Conservation (phyloP, 2,797 vertebrate species). For the Rhincodon typus region DNA sequence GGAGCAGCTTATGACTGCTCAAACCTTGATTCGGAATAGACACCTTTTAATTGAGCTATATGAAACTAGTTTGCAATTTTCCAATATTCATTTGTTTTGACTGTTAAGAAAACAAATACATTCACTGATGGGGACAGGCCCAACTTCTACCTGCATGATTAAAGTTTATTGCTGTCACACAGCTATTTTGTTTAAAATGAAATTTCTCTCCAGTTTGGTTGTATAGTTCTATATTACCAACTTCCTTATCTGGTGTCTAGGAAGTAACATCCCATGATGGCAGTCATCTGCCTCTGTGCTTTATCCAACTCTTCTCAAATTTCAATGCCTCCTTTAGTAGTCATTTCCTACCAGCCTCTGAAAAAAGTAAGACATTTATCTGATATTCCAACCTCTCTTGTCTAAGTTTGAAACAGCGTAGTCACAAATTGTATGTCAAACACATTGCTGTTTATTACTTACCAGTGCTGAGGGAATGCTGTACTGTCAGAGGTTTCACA, state of each 20-base stretch:
- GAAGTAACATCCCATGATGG: not conserved
- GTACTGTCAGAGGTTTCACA: not conserved
- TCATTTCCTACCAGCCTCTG: not conserved
- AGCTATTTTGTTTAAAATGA: not conserved
- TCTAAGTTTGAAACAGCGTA: not conserved
- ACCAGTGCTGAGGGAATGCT: not conserved
- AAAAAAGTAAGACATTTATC: not conserved
- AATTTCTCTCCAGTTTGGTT: not conserved
- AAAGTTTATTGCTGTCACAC: not conserved
- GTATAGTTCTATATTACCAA: not conserved
- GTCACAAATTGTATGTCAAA: not conserved
- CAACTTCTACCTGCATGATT: not conserved
- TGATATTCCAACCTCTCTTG: not conserved
- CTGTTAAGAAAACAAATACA: not conserved
- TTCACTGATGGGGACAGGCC: not conserved
- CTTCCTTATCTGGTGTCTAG: not conserved
- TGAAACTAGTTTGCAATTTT: not conserved
- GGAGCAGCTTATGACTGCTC: not conserved
- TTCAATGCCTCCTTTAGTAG: not conserved
- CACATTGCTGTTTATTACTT: not conserved
- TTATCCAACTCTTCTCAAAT: not conserved
- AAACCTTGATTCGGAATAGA: not conserved
- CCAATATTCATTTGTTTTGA: not conserved
- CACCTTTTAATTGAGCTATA: not conserved
- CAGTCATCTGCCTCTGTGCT: not conserved